Base-by-base conservation (phyloP, 2,113 vertebrate genomes). In the Poeciliopsis occidentalis region DNA sequence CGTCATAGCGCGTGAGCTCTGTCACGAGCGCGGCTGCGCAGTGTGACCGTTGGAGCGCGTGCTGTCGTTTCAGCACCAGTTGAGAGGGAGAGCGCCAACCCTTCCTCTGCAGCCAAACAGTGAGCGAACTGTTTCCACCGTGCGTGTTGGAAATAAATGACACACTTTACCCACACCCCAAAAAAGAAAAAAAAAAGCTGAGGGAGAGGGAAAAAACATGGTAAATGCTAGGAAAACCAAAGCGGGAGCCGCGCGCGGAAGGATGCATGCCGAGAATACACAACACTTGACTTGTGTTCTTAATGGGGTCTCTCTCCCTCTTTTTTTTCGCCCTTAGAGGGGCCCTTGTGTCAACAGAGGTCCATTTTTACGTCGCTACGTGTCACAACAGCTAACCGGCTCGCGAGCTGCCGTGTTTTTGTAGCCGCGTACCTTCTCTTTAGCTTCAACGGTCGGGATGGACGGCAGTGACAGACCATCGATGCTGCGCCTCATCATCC, bases 11-110 rank as follows among this genome's bases (percentile, higher is more conserved):
- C 19, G 13, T 15, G 15, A 47, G 17, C 13, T 4, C 15, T 47
- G 44, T 27, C 15, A 10, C 24, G 13, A 27, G 26, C 27, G 39
- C 39, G n/a, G 30, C 31, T 26, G 30, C 12, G 22, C 22, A 57
- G 51, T 57, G 30, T 31, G 51, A 24, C 22, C 3, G 6, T 57
- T 8, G 5, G 51, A n/a, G 51, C 51, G 22, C 24, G 51, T 22
- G 61, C 39, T 65, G 64, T 65, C 34, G 7, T 83, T 94, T 94
- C 94, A 94, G 94, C 93, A 94, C 93, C 88, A 72, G 85, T 73
- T 64, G 32, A 51, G 71, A 72, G 39, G 94, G 94, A 94, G 81
- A 94, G 94, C 94, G 89, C 87, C 87, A 54, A 61, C 69, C 61
- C 57, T 31, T 57, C 67, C 24, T 70, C 62, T 80, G 87, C 79